Percentiles rank a stretch among this genome's conserved stretches.
phyloP scores from a whole-genome alignment of 2,888 invertebrate species.

The Conistra vaccinii region DNA sequence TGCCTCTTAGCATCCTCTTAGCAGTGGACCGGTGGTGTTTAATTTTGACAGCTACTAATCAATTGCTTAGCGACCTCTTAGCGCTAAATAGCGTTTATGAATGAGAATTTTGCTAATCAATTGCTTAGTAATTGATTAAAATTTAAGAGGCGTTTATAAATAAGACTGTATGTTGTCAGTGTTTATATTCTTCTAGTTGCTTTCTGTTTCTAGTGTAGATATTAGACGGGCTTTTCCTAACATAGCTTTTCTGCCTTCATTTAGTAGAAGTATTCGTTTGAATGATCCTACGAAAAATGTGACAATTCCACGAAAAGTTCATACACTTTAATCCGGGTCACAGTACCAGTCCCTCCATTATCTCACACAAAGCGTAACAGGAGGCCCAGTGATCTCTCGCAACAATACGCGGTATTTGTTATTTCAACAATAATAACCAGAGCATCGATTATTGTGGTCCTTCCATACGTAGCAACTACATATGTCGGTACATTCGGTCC shows the following conservation, averaged over 20 bases:
- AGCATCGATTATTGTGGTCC: conserved; percentile 71
- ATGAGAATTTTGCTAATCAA: too few species aligned
- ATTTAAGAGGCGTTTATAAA: too few species aligned
- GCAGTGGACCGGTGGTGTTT: too few species aligned
- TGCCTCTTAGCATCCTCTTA: too few species aligned
- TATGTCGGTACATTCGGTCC: conserved; percentile 68
- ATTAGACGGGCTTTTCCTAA: neutral
- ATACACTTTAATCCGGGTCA: neutral
- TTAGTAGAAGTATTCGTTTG: neutral
- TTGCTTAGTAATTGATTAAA: too few species aligned
- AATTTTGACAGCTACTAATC: too few species aligned
- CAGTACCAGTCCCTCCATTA: conserved; percentile 60
- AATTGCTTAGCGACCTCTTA: too few species aligned
- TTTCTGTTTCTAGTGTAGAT: conserved; percentile 18
- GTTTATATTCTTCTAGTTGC: conserved; percentile 59
- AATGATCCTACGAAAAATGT: conserved; percentile 19
- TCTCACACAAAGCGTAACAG: conserved; percentile 67
- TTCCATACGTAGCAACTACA: conserved; percentile 46
- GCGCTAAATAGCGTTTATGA: too few species aligned
- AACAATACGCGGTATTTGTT: conserved; percentile 75
- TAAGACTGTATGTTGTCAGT: conserved; percentile 25
- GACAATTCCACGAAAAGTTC: conserved; percentile 1
- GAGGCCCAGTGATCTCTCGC: conserved; percentile 64
- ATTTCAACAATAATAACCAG: conserved; percentile 79
- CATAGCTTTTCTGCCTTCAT: conserved; percentile 11